Evolutionary conservation across 1,140 invertebrate species (phyloP), one percentile per base, ranked within the genome.

Genomic region (Alviniconcha marisindica): DNA sequence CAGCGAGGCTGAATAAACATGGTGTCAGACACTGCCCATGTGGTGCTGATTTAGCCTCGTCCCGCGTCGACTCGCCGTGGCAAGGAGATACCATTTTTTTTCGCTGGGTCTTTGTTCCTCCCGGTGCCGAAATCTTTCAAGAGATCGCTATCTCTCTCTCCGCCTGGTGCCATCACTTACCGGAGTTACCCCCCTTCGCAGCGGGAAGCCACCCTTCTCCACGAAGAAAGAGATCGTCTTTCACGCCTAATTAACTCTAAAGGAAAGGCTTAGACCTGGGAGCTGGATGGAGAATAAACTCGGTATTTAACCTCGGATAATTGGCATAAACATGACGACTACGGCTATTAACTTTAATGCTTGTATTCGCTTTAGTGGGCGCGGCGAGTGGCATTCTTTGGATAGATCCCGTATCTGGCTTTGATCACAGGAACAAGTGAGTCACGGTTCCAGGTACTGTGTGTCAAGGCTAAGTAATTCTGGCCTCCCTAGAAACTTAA

Each of bases 21-120:
- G 56, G 78, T 80, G 78, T 80, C 78, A 80, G 78, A 80, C 78
- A 66, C 78, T 80, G 78, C 78, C 56, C 78, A 80, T 80, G 78
- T 66, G 78, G 38, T 80, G 31, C 31, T 80, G 78, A 69, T 80
- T 80, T 80, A 80, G 56, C 10, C 56, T 69, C 24, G 56, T 80
- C 78, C 60, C 28, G 78, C 56, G 21, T 5, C 33, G 56, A 18
- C 44, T n/a, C n/a, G 56, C 38, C 24, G 28, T 15, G 40, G 60
- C 56, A 80, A 63, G 60, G 38, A 69, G 78, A 63, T 42, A 66
- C 21, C 42, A 76, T 21, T 51, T 76, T 48, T 44, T 38, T 24
- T 69, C 24, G 28, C 60, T 80, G 54, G 66, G 78, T 80, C 78
- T 80, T 80, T 80, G 56, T 80, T 80, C 78, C 4, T 60, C 21